Evolutionary conservation across 37 sponge, comb jelly and placozoan genomes (phyloP), one percentile per base, ranked within the genome.

Genomic region (Beroe ovata): DNA sequence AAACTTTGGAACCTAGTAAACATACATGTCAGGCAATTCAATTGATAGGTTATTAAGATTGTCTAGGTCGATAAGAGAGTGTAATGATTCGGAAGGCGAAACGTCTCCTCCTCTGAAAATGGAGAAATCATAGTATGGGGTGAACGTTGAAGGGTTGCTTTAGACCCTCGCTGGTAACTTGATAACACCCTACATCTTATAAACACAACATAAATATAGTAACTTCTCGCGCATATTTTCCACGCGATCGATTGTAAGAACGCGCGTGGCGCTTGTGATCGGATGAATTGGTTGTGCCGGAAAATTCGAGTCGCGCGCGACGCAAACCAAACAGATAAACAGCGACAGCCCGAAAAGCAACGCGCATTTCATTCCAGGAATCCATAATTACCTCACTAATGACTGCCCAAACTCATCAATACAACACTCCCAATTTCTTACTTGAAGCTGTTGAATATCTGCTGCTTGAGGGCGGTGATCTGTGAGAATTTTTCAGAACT

Each of bases 21-120:
- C 84, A 41, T 42, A 77, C 84, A 77, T 77, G 28, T 77, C 84
- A 1, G 84, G 84, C 47, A 77, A 29, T 19, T 77, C 84, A 21
- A 77, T 77, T n/a, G 84, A 77, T 6, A 77, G 84, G 21, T 77
- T 77, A 54, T 33, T 77, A 1, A 77, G 47, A 29, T 77, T 77
- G 26, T 77, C 84, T 40, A 77, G 54, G 84, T 77, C 84, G 35
- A 77, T 77, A 6, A 77, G 84, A 21, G 54, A 42, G 84, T 77
- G 84, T 2, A 42, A 4, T 1, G 84, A 77, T 42, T 77, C 84
- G 22, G 84, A 33, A 16, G 84, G 84, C 1, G 84, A 77, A 77
- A 77, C 54, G 28, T 77, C 84, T 1, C 84, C 84, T 16, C 54
- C 33, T 26, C 84, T 77, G 54, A 77, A 77, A 42, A 34, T n/a